A percentile compares a stretch with the other conserved stretches of the same genome.
Evolutionary conservation across 1,140 invertebrate species (phyloP).

Genomic region (Oreohelix idahoensis): DNA sequence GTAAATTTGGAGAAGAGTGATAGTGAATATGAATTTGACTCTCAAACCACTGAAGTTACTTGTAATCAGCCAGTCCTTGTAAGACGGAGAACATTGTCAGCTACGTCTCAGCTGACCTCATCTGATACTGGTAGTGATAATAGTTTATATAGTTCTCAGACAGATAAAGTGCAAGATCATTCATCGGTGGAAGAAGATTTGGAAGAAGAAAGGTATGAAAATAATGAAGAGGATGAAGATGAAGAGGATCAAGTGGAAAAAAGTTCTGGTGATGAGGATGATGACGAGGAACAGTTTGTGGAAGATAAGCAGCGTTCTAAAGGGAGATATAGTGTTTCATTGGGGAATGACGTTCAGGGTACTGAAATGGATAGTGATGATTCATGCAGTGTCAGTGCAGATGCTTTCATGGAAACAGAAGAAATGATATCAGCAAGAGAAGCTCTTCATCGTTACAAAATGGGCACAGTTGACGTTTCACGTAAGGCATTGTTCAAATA

Average conservation of each 20-base stretch:
- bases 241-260: slow-evolving; percentile 9
- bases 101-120: slow-evolving; percentile 1
- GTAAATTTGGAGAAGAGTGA: slow-evolving; percentile 39
- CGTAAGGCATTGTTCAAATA: neutral
- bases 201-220: neutral
- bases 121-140: slow-evolving; percentile 9
- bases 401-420: slow-evolving; percentile 17
- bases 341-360: neutral
- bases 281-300: neutral
- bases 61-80: slow-evolving; percentile 12
- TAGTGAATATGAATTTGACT: slow-evolving; percentile 38
- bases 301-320: neutral
- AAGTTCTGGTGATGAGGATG: slow-evolving; percentile 10
- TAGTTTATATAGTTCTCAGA: neutral
- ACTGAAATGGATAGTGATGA: neutral
- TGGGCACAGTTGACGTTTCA: neutral
- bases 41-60: neutral
- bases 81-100: slow-evolving; percentile 15
- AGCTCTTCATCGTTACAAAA: neutral
- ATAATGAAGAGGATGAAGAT: slow-evolving; percentile 11
- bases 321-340: neutral
- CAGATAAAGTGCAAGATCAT: neutral
- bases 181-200: slow-evolving; percentile 20
- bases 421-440: neutral
- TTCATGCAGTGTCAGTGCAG: neutral